Base-by-base conservation (phyloP, 1,140 invertebrate genomes). In the Globodera rostochiensis region DNA sequence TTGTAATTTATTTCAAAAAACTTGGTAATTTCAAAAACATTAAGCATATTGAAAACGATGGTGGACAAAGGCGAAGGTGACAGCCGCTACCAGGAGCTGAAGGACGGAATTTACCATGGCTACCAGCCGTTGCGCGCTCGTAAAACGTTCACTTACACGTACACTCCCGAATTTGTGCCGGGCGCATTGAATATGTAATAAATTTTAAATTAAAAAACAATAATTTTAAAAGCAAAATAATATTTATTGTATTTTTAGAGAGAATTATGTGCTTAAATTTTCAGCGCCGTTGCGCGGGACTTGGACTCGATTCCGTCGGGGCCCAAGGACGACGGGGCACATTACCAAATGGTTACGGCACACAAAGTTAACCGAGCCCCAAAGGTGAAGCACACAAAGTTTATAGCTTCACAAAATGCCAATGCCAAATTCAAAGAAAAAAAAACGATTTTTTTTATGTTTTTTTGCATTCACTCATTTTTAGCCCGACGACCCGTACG, bases 251-350 rank as follows among this genome's bases (percentile, higher is more conserved):
- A 66, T 66, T 73, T 13, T 73, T 13, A 15, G 1, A 73, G 1
- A 73, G 49, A 15, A 73, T 73, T 15, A 25, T 36, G 36, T 36
- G 6, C 6, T 73, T 53, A 15, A 74, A 74, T 57, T 69, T 36
- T 36, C 36, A 81, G 80, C 13, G 80, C 80, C 11, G 73, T 77
- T 9, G 80, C 80, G 11, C 74, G 73, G 36, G 80, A 81, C 60
- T 19, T 81, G 60, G 80, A 81, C 49, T 81, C 80, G 13, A 81
- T 81, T 6, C 80, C 80, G 49, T 78, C 74, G 36, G 80, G 80
- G 15, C 70, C 71, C 6, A 81, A 81, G 36, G 74, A 81, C 19
- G 80, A 74, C 15, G 80, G 70, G 0, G 74, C 64, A 9, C 67
- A 79, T 46, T 81, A 81, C 46, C 80, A 81, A 78, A 78, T 78